Evolutionary conservation across 2,113 vertebrate genomes (phyloP).

Genomic region (Cyanoliseus patagonus): DNA sequence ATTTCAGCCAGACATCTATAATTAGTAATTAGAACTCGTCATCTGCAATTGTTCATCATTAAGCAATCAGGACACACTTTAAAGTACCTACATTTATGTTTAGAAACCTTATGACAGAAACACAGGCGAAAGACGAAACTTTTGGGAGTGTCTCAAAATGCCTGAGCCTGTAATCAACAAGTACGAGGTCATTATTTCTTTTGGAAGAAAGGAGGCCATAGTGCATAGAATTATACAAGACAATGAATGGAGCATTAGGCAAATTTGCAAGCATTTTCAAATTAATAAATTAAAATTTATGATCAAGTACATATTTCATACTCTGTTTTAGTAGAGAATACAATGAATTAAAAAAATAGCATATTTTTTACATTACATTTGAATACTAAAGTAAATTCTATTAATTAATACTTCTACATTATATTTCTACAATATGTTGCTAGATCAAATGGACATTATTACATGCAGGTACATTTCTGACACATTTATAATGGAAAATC

Average conservation of each 20-base stretch:
- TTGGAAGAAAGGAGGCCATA: background rate
- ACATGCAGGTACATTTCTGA: background rate
- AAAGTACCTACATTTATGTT: slow-evolving; percentile 17
- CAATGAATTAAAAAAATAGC: background rate
- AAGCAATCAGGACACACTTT: background rate
- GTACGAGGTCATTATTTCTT: background rate
- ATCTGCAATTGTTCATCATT: background rate
- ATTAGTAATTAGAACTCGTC: slow-evolving; percentile 14
- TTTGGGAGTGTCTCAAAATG: background rate
- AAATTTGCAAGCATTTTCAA: background rate
- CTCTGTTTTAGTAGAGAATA: background rate
- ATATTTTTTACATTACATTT: background rate
- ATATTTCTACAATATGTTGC: background rate
- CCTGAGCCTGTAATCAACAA: background rate
- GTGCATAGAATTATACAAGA: background rate
- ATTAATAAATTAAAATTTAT: background rate
- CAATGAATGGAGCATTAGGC: background rate
- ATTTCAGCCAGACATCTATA: slow-evolving; percentile 7
- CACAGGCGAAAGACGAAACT: background rate
- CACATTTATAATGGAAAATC: background rate
- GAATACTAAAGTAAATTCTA: background rate
- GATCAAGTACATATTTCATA: background rate
- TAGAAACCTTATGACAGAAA: background rate
- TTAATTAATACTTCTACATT: background rate
- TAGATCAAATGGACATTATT: background rate